A percentile compares a stretch with the other conserved stretches of the same genome.
These are phyloP conservation scores for Drosophila novamexicana DNA, from an alignment of 1,140 invertebrate genomes.

Conservation along the genomic window DNA sequence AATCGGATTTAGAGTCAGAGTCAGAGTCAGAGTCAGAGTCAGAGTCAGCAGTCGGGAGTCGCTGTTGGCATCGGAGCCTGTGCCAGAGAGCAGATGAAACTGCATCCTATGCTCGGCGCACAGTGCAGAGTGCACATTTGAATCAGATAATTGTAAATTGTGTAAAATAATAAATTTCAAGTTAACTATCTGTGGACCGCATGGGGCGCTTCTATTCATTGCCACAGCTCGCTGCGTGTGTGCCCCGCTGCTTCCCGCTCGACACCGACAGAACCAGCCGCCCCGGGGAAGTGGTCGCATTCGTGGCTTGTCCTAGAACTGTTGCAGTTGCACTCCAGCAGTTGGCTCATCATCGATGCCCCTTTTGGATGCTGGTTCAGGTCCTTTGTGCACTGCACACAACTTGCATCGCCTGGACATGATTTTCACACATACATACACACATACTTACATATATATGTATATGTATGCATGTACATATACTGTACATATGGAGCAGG, in stretches of 20 bases:
- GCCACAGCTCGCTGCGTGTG: conserved; percentile 5
- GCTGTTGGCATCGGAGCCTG: conserved; percentile 6
- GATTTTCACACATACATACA: not conserved
- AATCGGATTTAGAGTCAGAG: conserved; percentile 12
- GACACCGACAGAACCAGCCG: no score
- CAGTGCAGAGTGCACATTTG: conserved; percentile 64
- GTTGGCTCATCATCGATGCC: conserved; percentile 41
- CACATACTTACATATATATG: conserved; percentile 1
- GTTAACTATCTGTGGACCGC: conserved; percentile 79
- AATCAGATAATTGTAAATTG: conserved; percentile 83
- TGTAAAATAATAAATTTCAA: conserved; percentile 83
- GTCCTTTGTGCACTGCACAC: conserved; percentile 24
- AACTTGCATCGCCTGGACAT: conserved; percentile 28
- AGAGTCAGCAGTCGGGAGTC: conserved; percentile 3
- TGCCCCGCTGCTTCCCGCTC: not conserved
- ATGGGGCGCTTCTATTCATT: conserved; percentile 71
- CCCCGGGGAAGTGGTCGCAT: no score
- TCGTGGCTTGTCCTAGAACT: conserved; percentile 35
- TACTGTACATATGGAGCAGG: not conserved
- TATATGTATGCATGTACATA: conserved; percentile 8
- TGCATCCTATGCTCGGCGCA: conserved; percentile 36
- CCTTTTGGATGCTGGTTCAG: conserved; percentile 17
- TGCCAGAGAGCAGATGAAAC: conserved; percentile 46
- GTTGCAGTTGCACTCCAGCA: conserved; percentile 51
- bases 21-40: not conserved